These are phyloP conservation scores for Lottia scabra DNA, from an alignment of 2,888 invertebrate genomes.

Conservation along the genomic window DNA sequence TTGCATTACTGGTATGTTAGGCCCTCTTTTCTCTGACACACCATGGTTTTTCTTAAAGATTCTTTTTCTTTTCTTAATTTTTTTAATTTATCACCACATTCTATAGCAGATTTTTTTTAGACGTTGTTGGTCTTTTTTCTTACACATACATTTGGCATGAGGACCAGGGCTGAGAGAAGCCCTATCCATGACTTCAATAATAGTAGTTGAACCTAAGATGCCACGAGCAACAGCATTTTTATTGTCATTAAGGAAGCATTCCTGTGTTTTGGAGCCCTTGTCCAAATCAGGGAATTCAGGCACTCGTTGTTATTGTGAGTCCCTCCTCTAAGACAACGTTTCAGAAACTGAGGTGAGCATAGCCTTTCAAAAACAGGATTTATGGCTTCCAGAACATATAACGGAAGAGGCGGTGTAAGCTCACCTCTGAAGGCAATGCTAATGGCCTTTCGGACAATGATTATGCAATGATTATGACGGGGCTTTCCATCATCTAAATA, in stretches of 20 bases:
- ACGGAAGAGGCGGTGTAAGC: not conserved
- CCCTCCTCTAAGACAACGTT: not conserved
- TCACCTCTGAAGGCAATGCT: not conserved
- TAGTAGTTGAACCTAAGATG: not conserved
- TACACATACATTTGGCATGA: not conserved
- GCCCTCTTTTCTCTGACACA: not conserved
- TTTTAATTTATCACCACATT: not conserved
- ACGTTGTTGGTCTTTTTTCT: not conserved
- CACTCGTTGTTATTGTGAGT: slow-evolving; percentile 5
- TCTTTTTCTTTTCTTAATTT: not conserved
- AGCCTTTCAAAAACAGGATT: not conserved
- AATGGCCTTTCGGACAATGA: not conserved
- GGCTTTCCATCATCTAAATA: not conserved
- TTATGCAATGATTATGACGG: not conserved
- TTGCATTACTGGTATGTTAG: too few relatives aligned
- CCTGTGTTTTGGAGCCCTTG: slow-evolving; percentile 7
- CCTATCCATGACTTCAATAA: not conserved
- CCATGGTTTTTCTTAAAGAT: not conserved
- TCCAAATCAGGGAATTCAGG: slow-evolving; percentile 5
- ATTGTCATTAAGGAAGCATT: not conserved
- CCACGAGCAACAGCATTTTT: not conserved
- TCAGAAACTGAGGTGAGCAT: not conserved
- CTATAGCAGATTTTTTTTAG: not conserved
- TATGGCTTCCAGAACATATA: not conserved
- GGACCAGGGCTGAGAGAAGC: not conserved